A percentile compares a stretch with the other conserved stretches of the same genome.
phyloP scores from a whole-genome alignment of 2,113 vertebrate genomes.

The Nymphicus hollandicus region DNA sequence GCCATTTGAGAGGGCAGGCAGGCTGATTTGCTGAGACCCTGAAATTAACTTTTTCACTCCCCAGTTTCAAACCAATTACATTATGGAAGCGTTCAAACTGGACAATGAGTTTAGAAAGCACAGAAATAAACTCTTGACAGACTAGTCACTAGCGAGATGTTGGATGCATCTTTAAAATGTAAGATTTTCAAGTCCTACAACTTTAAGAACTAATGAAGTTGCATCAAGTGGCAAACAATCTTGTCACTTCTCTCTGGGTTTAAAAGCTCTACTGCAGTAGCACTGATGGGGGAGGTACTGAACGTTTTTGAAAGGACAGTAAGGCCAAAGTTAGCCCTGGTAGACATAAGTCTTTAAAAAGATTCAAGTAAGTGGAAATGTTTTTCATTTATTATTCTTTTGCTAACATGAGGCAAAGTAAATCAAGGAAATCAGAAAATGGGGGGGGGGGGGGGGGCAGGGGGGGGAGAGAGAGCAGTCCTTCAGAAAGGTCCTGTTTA shows the following conservation, averaged over 20 bases:
- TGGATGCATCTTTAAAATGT: background rate
- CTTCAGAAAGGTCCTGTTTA: background rate
- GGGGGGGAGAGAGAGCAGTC: background rate
- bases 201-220: background rate
- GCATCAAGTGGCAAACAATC: background rate
- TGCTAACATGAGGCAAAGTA: background rate
- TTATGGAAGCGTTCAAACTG: background rate
- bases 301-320: background rate
- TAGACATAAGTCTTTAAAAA: background rate
- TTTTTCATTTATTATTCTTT: background rate
- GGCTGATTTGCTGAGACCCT: background rate
- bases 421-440: background rate
- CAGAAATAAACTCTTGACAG: background rate
- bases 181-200: background rate
- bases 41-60: background rate
- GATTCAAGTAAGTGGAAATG: background rate
- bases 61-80: background rate
- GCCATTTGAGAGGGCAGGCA: background rate
- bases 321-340: background rate
- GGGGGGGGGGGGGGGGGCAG: fast-evolving
- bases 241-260: background rate
- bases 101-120: background rate
- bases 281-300: background rate
- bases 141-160: background rate
- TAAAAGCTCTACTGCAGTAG: background rate